phyloP scores from a whole-genome alignment of 2,113 vertebrate genomes.

The Ptychochromis oligacanthus region DNA sequence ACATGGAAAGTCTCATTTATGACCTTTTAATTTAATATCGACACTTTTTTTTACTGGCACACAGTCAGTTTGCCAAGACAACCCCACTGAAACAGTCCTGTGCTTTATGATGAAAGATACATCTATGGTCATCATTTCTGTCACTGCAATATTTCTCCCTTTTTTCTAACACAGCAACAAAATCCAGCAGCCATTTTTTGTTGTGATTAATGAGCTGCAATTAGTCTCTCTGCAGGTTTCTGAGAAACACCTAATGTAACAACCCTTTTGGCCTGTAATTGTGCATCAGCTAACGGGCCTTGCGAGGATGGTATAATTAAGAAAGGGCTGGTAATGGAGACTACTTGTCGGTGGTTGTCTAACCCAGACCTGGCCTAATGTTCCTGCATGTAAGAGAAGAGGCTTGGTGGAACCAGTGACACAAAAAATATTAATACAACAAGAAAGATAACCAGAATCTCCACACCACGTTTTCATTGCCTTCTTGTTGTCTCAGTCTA shows the following conservation, averaged over 20 bases:
- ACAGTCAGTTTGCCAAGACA: not conserved
- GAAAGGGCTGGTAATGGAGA: slow-evolving; percentile 36
- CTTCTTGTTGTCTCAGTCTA: not conserved
- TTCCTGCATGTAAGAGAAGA: not conserved
- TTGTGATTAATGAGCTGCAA: slow-evolving; percentile 28
- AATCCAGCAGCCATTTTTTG: not conserved
- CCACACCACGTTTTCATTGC: too few species aligned
- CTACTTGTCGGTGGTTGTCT: not conserved
- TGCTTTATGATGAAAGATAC: not conserved
- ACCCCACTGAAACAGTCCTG: not conserved
- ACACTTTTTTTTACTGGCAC: not conserved
- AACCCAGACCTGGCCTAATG: slow-evolving; percentile 3
- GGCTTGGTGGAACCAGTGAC: not conserved
- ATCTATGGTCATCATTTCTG: not conserved
- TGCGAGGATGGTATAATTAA: slow-evolving; percentile 39
- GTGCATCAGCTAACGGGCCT: slow-evolving; percentile 24
- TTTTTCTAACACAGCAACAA: not conserved
- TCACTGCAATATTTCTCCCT: not conserved
- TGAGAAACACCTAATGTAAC: slow-evolving; percentile 34
- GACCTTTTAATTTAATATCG: not conserved
- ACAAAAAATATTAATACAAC: not conserved
- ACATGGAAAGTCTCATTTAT: not conserved
- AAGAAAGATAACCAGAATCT: not conserved
- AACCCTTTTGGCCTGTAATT: slow-evolving; percentile 46
- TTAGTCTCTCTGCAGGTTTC: slow-evolving; percentile 37